Evolutionary conservation across 2,797 vertebrate species (phyloP).

Genomic region (Lacerta agilis): DNA sequence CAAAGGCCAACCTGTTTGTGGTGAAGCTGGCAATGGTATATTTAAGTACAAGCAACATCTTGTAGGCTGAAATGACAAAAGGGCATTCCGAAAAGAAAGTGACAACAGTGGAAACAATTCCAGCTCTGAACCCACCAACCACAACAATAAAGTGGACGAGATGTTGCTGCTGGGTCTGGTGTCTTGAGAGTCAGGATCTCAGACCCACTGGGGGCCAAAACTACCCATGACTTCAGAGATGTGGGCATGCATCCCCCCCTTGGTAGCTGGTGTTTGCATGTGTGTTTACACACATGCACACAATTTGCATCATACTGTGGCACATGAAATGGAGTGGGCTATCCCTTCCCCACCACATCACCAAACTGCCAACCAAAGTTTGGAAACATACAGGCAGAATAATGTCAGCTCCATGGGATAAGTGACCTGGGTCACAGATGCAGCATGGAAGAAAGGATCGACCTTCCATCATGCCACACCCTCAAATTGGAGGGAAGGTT

Average conservation of each 20-base stretch:
- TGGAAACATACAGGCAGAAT: not conserved
- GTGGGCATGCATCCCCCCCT: not conserved
- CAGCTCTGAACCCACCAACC: not conserved
- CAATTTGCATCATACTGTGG: not conserved
- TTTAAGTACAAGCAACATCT: conserved; percentile 31
- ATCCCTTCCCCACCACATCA: too few species aligned
- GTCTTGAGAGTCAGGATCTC: not conserved
- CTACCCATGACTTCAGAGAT: not conserved
- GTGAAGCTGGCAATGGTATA: conserved; percentile 39
- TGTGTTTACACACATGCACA: not conserved
- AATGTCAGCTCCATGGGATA: not conserved
- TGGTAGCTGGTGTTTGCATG: too few species aligned
- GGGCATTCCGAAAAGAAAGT: not conserved
- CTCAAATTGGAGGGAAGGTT: not conserved
- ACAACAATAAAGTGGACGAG: not conserved
- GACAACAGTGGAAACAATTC: not conserved
- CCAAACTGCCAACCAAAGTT: too few species aligned
- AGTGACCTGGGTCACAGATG: not conserved
- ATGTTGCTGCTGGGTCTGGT: not conserved
- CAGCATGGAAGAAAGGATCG: not conserved
- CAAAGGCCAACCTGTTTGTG: conserved; percentile 55
- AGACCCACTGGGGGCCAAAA: not conserved
- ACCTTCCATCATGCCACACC: not conserved
- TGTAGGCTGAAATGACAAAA: conserved; percentile 19
- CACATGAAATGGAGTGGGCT: not conserved